Conservation (phyloP, 2,113 vertebrate species). For the Lepus europaeus region DNA sequence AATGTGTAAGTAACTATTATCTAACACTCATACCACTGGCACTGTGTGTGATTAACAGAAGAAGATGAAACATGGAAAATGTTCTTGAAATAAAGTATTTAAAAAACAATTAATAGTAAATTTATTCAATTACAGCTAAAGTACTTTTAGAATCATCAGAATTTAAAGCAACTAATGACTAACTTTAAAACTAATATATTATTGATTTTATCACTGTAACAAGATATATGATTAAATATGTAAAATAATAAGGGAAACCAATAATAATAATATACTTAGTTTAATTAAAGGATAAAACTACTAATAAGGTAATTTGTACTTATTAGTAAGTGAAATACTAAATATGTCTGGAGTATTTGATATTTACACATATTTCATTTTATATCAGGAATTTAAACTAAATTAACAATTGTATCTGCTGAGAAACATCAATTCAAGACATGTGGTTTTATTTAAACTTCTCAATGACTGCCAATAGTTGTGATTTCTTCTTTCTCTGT, state of each 20-base stretch:
- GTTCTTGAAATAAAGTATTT: background rate
- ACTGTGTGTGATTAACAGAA: background rate
- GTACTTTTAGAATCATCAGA: background rate
- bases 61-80: background rate
- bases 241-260: background rate
- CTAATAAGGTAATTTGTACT: background rate
- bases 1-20: background rate
- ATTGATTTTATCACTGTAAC: background rate
- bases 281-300: background rate
- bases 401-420: background rate
- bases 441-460: constrained; percentile 29
- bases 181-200: background rate
- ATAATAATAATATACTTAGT: background rate
- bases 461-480: background rate
- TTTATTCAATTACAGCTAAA: background rate
- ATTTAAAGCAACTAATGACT: background rate
- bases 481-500: background rate
- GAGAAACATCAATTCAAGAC: background rate
- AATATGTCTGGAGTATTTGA: background rate
- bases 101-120: background rate
- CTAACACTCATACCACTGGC: background rate
- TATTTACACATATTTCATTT: background rate
- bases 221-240: background rate
- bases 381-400: background rate
- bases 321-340: background rate